These are phyloP conservation scores for Atherinosoma microstoma DNA, from an alignment of 2,797 vertebrate genomes.

Conservation along the genomic window DNA sequence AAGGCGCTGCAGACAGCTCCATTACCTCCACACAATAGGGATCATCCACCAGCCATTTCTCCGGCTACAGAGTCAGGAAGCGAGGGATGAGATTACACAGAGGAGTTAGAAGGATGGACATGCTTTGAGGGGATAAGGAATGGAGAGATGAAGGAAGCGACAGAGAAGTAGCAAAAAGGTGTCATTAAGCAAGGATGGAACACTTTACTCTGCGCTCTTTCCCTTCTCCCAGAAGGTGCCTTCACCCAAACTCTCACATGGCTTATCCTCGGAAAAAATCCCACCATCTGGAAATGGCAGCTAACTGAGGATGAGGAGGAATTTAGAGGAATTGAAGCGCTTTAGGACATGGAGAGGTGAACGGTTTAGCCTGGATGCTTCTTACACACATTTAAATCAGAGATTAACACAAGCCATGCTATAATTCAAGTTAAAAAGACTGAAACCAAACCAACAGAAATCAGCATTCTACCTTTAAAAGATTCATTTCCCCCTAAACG, in stretches of 20 bases:
- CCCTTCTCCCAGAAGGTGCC: slow-evolving; percentile 42
- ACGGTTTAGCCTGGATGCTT: slow-evolving; percentile 37
- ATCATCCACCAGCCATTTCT: slow-evolving; percentile 63
- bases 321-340: slow-evolving; percentile 57
- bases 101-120: slow-evolving; percentile 57
- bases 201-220: slow-evolving; percentile 20
- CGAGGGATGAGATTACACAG: slow-evolving; percentile 59
- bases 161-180: slow-evolving; percentile 43
- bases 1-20: slow-evolving; percentile 59
- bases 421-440: slow-evolving; percentile 22
- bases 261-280: slow-evolving; percentile 64
- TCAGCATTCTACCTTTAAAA: slow-evolving; percentile 28
- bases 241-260: slow-evolving; percentile 53
- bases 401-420: slow-evolving; percentile 16
- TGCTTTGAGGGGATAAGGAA: slow-evolving; percentile 57
- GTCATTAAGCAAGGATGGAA: slow-evolving; percentile 35
- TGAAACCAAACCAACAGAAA: slow-evolving; percentile 25
- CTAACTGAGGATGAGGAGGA: slow-evolving; percentile 60
- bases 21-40: slow-evolving; percentile 70
- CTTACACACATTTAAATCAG: slow-evolving; percentile 18
- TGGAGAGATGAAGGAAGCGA: slow-evolving; percentile 30
- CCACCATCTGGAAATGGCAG: slow-evolving; percentile 59
- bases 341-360: slow-evolving; percentile 47
- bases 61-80: slow-evolving; percentile 51
- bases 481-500: slow-evolving; percentile 29